These are phyloP conservation scores for Cynopterus sphinx DNA, from an alignment of 2,797 vertebrate species.

Conservation along the genomic window DNA sequence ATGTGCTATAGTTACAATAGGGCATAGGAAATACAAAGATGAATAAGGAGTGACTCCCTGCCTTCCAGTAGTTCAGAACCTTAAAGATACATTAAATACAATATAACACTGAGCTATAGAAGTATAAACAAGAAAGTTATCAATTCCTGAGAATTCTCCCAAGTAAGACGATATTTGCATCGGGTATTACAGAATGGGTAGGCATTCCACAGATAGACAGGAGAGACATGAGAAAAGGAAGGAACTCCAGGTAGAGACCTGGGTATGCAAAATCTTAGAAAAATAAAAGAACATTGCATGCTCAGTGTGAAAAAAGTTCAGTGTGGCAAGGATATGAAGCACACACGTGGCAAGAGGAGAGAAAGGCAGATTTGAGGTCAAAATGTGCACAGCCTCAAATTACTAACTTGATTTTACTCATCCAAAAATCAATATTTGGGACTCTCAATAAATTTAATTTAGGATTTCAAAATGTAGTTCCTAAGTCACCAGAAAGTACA, in stretches of 20 bases:
- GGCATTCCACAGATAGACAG: neutral
- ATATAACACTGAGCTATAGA: neutral
- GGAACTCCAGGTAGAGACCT: neutral
- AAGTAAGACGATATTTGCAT: neutral
- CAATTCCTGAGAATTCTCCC: neutral
- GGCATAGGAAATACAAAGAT: neutral
- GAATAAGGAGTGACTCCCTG: neutral
- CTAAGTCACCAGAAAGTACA: neutral
- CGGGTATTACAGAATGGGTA: neutral
- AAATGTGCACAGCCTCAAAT: neutral
- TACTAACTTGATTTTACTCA: constrained; percentile 24
- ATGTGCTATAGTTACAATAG: neutral
- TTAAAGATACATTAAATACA: neutral
- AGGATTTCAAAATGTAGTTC: constrained; percentile 11
- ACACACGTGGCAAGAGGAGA: neutral
- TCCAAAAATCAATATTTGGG: constrained; percentile 34
- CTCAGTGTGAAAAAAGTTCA: neutral
- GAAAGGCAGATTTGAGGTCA: neutral
- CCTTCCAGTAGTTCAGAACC: neutral
- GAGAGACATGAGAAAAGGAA: neutral
- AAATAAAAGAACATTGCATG: neutral
- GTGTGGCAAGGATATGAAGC: neutral
- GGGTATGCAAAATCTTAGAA: neutral
- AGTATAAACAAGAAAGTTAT: neutral
- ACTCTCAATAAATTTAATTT: constrained; percentile 46